phyloP scores from a whole-genome alignment of 2,888 invertebrate genomes.

The Temnothorax unifasciatus region DNA sequence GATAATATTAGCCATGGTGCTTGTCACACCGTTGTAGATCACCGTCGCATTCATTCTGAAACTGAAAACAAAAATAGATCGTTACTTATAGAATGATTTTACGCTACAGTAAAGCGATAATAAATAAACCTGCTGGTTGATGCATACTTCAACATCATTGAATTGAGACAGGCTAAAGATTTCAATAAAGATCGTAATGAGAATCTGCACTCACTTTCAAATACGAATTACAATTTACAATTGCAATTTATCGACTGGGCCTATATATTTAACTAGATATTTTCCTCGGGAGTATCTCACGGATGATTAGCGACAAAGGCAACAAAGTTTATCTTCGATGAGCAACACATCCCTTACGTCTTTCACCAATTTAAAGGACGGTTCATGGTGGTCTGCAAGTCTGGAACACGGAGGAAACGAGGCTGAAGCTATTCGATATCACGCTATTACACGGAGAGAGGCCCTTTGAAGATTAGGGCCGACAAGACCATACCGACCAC shows the following conservation, averaged over 20 bases:
- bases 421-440: constrained; percentile 58
- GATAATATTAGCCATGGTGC: constrained; percentile 75
- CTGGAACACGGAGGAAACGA: constrained; percentile 51
- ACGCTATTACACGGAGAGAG: constrained; percentile 55
- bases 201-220: not conserved
- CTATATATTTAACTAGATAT: not conserved
- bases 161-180: no score
- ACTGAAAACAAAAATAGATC: constrained; percentile 50
- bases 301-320: constrained; percentile 25
- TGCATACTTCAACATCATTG: not conserved
- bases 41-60: constrained; percentile 75
- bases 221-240: not conserved
- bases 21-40: constrained; percentile 57
- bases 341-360: constrained; percentile 4
- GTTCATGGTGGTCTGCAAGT: constrained; percentile 32
- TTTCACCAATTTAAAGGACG: constrained; percentile 40
- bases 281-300: constrained; percentile 10
- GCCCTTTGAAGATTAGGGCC: constrained; percentile 61
- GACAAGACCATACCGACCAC: constrained; percentile 56
- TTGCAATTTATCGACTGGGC: not conserved
- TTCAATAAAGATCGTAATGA: not conserved
- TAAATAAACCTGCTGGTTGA: not conserved
- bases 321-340: constrained; percentile 36
- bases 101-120: not conserved
- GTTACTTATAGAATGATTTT: not conserved